phyloP scores from a whole-genome alignment of 2,797 vertebrate species.

The Nannoperca australis region DNA sequence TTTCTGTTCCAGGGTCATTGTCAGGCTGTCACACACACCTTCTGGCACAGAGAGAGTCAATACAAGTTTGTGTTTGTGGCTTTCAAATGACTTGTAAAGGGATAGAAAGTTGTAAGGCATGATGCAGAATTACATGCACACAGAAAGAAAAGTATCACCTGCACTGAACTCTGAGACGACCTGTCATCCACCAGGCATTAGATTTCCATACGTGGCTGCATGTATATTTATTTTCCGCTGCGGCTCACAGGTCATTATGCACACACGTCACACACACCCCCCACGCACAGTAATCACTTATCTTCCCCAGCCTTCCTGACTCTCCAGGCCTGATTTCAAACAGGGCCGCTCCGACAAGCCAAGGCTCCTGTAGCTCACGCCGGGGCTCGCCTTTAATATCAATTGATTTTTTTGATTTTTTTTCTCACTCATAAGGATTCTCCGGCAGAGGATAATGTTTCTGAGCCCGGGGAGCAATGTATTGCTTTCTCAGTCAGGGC shows the following conservation, averaged over 20 bases:
- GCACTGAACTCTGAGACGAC: neutral
- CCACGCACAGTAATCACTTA: constrained; percentile 65
- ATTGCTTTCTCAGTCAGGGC: constrained; percentile 63
- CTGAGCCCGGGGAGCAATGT: constrained; percentile 58
- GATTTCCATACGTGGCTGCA: constrained; percentile 16
- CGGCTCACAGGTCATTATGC: constrained; percentile 35
- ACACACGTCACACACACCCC: constrained; percentile 8
- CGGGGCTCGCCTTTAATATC: constrained; percentile 72
- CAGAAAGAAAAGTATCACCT: neutral
- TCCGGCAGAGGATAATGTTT: constrained; percentile 72
- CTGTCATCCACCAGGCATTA: constrained; percentile 16
- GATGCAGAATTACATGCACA: neutral
- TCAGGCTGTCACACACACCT: constrained; percentile 4
- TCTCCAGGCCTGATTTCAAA: constrained; percentile 73
- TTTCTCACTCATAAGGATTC: constrained; percentile 64
- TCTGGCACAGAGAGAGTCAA: neutral
- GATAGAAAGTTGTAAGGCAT: neutral
- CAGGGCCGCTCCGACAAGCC: constrained; percentile 63
- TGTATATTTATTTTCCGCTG: constrained; percentile 36
- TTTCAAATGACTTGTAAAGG: constrained; percentile 11
- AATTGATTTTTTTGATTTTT: constrained; percentile 68
- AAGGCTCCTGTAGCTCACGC: constrained; percentile 65
- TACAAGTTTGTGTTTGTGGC: neutral
- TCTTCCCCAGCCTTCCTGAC: constrained; percentile 55
- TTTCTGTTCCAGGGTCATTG: constrained; percentile 42